These are phyloP conservation scores for Zygothrica quintamaculata DNA, from an alignment of 2,888 invertebrate species.

Conservation along the genomic window DNA sequence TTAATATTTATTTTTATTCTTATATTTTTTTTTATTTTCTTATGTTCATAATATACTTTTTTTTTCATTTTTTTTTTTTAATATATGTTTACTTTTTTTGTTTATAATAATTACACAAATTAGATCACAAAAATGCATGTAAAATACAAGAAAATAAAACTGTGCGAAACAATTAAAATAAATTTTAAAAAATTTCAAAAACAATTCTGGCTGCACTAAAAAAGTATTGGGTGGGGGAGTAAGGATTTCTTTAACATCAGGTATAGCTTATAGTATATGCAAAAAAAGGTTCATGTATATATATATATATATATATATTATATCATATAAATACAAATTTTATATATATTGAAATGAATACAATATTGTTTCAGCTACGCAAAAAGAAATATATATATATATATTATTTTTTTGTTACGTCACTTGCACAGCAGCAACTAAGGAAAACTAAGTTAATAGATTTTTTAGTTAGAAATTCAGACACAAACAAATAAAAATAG, in stretches of 20 bases:
- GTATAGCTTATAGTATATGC: conserved; percentile 21
- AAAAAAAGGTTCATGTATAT: conserved; percentile 3
- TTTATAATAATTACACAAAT: conserved; percentile 81
- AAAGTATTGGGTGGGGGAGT: conserved; percentile 16
- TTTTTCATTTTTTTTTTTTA: conserved; percentile 47
- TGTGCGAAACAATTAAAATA: conserved; percentile 25
- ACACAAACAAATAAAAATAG: conserved; percentile 21
- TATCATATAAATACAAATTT: conserved; percentile 37
- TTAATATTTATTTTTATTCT: conserved; percentile 55
- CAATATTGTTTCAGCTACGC: conserved; percentile 43
- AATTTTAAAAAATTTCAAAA: conserved; percentile 41
- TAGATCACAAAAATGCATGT: conserved; percentile 82
- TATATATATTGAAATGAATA: conserved; percentile 28
- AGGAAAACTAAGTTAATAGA: conserved; percentile 32
- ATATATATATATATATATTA: conserved; percentile 28
- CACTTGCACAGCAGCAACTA: conserved; percentile 56
- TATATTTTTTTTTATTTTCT: conserved; percentile 42
- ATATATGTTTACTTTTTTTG: conserved; percentile 56
- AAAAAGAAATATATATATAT: conserved; percentile 11
- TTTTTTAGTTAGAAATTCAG: conserved; percentile 37
- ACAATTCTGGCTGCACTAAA: too few relatives aligned
- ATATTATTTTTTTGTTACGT: conserved; percentile 52
- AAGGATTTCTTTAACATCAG: conserved; percentile 26
- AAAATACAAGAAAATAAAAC: conserved; percentile 77
- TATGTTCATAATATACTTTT: conserved; percentile 51